Conservation (phyloP, 1,140 invertebrate genomes). For the Lutraria rhynchaena region DNA sequence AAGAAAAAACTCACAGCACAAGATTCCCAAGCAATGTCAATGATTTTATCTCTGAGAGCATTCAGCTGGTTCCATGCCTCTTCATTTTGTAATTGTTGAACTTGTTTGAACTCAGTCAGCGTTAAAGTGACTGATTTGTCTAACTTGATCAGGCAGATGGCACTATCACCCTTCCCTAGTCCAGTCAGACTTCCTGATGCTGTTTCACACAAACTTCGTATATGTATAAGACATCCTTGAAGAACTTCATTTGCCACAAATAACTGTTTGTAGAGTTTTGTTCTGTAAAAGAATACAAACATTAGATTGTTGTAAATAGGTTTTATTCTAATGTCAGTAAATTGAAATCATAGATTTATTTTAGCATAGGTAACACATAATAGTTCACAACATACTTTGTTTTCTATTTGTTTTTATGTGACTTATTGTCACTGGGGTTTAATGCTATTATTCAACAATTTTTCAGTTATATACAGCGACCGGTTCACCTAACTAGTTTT, state of each 20-base stretch:
- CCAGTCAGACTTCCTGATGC: slow-evolving; percentile 76
- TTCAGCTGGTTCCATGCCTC: slow-evolving; percentile 72
- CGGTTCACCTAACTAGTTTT: too few relatives aligned
- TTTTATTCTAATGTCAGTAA: too few relatives aligned
- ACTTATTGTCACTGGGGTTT: too few relatives aligned
- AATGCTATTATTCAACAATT: too few relatives aligned
- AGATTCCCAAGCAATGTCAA: slow-evolving; percentile 80
- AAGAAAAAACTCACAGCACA: slow-evolving; percentile 75
- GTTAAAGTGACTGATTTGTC: slow-evolving; percentile 73
- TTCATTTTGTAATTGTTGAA: slow-evolving; percentile 72
- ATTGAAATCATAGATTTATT: too few relatives aligned
- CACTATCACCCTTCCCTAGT: slow-evolving; percentile 68
- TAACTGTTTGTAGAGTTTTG: slow-evolving; percentile 71
- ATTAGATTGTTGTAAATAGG: not conserved
- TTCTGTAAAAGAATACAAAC: slow-evolving; percentile 62
- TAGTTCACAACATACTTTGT: too few relatives aligned
- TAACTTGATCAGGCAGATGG: slow-evolving; percentile 75
- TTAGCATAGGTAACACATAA: too few relatives aligned
- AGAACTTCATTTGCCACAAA: slow-evolving; percentile 81
- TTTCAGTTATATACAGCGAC: too few relatives aligned
- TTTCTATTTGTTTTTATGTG: too few relatives aligned
- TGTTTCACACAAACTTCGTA: slow-evolving; percentile 77
- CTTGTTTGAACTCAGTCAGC: slow-evolving; percentile 75
- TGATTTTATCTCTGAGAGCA: slow-evolving; percentile 74
- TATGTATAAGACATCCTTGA: slow-evolving; percentile 80